These are phyloP conservation scores for Chrosomus eos DNA, from an alignment of 2,797 vertebrate species.

Conservation along the genomic window DNA sequence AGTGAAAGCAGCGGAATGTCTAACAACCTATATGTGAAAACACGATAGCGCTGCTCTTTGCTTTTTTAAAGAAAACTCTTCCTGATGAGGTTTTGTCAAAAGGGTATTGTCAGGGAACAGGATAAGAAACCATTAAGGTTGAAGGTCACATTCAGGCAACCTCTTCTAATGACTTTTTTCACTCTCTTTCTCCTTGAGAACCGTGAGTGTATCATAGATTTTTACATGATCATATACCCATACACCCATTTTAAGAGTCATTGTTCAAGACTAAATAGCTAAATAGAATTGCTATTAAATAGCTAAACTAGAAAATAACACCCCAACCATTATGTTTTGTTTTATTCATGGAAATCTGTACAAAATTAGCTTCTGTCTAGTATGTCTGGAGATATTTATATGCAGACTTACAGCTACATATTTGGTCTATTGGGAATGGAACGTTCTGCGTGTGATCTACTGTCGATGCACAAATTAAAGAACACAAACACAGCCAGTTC, in stretches of 20 bases:
- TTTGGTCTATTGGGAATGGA: neutral
- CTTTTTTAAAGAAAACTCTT: conserved; percentile 46
- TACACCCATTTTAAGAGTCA: neutral
- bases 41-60: conserved; percentile 56
- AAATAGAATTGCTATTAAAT: neutral
- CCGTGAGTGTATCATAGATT: neutral
- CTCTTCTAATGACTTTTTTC: conserved; percentile 19
- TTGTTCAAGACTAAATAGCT: neutral
- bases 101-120: conserved; percentile 59
- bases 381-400: neutral
- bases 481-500: neutral
- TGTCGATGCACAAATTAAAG: neutral
- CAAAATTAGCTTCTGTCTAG: neutral
- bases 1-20: conserved; percentile 12
- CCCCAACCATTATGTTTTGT: neutral
- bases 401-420: neutral
- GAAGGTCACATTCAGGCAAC: conserved; percentile 34
- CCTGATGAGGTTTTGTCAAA: conserved; percentile 32
- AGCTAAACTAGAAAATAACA: neutral
- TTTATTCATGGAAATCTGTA: neutral
- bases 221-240: neutral
- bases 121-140: conserved; percentile 36
- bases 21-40: conserved; percentile 42
- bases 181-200: neutral
- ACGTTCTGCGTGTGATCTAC: neutral